Evolutionary conservation across 2,113 vertebrate species (phyloP).

Genomic region (mouse (Mus musculus)): DNA sequence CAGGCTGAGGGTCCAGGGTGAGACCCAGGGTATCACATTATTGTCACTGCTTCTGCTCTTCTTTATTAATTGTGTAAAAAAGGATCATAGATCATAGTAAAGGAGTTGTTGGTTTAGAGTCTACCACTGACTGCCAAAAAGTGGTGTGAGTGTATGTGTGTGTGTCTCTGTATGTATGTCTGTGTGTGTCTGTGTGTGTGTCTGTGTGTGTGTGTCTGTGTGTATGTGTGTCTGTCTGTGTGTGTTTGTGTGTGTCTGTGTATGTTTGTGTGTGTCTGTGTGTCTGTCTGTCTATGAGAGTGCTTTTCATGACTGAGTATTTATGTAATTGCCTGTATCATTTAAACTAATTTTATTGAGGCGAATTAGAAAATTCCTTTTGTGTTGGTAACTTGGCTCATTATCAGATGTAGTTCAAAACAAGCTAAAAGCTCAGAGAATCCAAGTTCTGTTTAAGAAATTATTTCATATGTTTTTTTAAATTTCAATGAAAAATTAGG

Average conservation of each 20-base stretch:
- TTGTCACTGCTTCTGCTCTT: background rate
- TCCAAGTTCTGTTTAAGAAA: background rate
- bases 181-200: constrained; percentile 5
- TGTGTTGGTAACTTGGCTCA: constrained; percentile 65
- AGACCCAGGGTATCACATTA: no score
- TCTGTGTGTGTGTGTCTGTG: constrained; percentile 50
- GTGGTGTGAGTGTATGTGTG: constrained; percentile 24
- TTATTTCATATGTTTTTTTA: constrained; percentile 11
- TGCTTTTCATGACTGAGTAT: constrained; percentile 73
- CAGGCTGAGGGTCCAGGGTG: background rate
- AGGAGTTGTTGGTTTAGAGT: background rate
- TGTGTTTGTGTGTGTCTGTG: constrained; percentile 51
- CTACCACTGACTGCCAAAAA: constrained; percentile 55
- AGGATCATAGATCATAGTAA: background rate
- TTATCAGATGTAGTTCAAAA: constrained; percentile 73
- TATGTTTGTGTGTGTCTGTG: constrained; percentile 21
- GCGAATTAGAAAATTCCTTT: constrained; percentile 68
- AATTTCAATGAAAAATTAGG: background rate
- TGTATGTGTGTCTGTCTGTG: background rate
- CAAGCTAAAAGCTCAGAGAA: background rate
- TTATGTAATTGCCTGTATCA: constrained; percentile 70
- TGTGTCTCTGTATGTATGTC: background rate
- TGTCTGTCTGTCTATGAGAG: constrained; percentile 58
- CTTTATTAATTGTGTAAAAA: background rate
- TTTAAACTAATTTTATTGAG: constrained; percentile 71